A percentile compares a stretch with the other conserved stretches of the same genome.
These are phyloP conservation scores for Drosophila kanekoi DNA, from an alignment of 2,888 invertebrate genomes.

Conservation along the genomic window DNA sequence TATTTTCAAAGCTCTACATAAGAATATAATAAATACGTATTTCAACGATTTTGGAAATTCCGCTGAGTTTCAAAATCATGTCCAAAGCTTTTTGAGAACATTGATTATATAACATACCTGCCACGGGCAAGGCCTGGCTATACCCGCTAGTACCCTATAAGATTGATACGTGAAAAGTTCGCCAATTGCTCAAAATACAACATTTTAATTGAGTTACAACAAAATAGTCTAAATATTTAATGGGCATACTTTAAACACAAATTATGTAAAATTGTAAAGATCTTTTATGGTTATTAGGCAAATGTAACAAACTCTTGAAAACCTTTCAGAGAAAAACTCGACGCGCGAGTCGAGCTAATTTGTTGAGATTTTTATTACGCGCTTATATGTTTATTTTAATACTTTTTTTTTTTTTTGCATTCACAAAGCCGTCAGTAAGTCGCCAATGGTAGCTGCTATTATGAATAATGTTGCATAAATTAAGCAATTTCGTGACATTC, in stretches of 20 bases:
- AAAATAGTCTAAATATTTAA: no score
- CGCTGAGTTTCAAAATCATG: no score
- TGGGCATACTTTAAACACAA: background rate
- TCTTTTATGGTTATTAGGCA: conserved; percentile 3
- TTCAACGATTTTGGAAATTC: no score
- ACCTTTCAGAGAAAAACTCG: background rate
- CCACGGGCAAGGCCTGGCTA: no score
- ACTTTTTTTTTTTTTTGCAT: background rate
- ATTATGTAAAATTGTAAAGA: conserved; percentile 9
- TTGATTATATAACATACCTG: no score
- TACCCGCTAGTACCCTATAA: no score
- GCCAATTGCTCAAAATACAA: no score
- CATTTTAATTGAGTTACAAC: no score
- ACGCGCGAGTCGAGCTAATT: conserved; percentile 25
- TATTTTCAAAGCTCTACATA: no score
- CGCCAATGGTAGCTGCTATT: conserved; percentile 13
- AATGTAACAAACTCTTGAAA: conserved; percentile 12
- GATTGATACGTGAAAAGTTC: no score
- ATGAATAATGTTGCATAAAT: conserved; percentile 53
- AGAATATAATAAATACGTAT: no score
- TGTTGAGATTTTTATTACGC: conserved; percentile 13
- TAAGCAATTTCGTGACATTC: conserved; percentile 48
- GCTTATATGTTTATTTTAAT: conserved; percentile 21
- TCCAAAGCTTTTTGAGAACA: no score
- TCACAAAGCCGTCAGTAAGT: conserved; percentile 20